A percentile compares a stretch with the other conserved stretches of the same genome.
phyloP scores from a whole-genome alignment of 2,113 vertebrate species.

The Eclectus roratus region DNA sequence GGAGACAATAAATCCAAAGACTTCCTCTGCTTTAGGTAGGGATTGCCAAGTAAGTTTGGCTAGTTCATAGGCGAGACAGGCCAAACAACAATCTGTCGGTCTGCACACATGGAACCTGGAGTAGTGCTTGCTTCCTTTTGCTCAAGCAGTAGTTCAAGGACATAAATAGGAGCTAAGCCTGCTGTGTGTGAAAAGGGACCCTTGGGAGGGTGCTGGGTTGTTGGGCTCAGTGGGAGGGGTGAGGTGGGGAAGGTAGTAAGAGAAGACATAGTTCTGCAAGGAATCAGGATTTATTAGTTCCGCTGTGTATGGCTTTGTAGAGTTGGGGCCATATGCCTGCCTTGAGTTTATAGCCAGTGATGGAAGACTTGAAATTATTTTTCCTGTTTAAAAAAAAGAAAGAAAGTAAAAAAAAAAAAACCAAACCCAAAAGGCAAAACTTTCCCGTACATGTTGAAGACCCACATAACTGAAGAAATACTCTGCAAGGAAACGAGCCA shows the following conservation, averaged over 20 bases:
- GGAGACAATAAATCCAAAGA: not conserved
- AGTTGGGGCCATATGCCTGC: not conserved
- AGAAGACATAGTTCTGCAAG: not conserved
- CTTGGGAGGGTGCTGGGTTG: not conserved
- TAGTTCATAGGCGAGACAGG: not conserved
- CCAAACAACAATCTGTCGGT: not conserved
- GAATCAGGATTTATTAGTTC: slow-evolving; percentile 51
- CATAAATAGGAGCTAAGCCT: slow-evolving; percentile 26
- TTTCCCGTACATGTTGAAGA: not conserved
- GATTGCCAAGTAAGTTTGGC: slow-evolving; percentile 48
- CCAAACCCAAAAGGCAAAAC: not conserved
- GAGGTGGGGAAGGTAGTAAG: slow-evolving; percentile 23
- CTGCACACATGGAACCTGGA: slow-evolving; percentile 23
- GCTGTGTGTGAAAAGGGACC: not conserved
- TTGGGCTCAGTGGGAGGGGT: not conserved
- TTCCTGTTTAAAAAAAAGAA: slow-evolving; percentile 7
- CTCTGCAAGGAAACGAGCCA: not conserved
- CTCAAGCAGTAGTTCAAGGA: not conserved
- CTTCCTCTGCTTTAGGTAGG: slow-evolving; percentile 16
- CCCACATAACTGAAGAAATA: not conserved
- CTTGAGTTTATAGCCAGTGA: slow-evolving; percentile 1
- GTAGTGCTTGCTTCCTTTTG: not conserved
- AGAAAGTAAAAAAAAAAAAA: not conserved
- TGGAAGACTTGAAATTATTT: slow-evolving; percentile 28
- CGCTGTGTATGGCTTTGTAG: not conserved